These are phyloP conservation scores for Aphaenogaster rudis DNA, from an alignment of 1,140 invertebrate species.

Conservation along the genomic window DNA sequence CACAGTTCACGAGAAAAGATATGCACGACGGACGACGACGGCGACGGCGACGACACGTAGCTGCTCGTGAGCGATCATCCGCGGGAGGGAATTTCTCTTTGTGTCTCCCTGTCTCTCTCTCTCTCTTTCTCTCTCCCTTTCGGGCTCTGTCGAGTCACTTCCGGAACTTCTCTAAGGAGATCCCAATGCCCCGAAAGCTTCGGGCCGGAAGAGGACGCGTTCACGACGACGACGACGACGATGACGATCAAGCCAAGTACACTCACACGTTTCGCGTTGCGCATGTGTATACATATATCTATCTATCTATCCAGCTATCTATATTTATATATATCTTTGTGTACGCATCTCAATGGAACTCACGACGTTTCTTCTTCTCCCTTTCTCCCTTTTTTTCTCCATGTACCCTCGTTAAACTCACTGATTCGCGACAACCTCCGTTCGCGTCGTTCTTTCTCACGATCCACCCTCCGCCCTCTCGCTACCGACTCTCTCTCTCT, in stretches of 20 bases:
- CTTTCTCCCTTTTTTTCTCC: conserved; percentile 1
- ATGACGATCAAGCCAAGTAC: conserved; percentile 48
- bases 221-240: conserved; percentile 26
- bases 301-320: conserved; percentile 2
- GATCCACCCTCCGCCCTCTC: background rate
- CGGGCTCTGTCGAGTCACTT: conserved; percentile 17
- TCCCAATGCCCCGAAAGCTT: background rate
- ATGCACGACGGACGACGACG: conserved; percentile 35
- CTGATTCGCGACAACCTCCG: conserved; percentile 11
- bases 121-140: background rate
- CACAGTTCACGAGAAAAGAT: conserved; percentile 57
- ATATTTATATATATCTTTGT: conserved; percentile 39
- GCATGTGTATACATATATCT: conserved; percentile 57
- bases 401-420: conserved; percentile 20
- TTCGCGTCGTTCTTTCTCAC: conserved; percentile 14
- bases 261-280: conserved; percentile 56
- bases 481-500: background rate
- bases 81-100: conserved; percentile 2
- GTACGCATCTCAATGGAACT: conserved; percentile 38
- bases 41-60: conserved; percentile 25
- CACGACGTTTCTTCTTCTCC: background rate
- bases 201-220: conserved; percentile 13
- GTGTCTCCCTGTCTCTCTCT: background rate
- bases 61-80: conserved; percentile 33
- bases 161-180: background rate